A percentile compares a stretch with the other conserved stretches of the same genome.
Evolutionary conservation across 2,797 vertebrate genomes (phyloP).

Genomic region (Pelodytes ibericus): DNA sequence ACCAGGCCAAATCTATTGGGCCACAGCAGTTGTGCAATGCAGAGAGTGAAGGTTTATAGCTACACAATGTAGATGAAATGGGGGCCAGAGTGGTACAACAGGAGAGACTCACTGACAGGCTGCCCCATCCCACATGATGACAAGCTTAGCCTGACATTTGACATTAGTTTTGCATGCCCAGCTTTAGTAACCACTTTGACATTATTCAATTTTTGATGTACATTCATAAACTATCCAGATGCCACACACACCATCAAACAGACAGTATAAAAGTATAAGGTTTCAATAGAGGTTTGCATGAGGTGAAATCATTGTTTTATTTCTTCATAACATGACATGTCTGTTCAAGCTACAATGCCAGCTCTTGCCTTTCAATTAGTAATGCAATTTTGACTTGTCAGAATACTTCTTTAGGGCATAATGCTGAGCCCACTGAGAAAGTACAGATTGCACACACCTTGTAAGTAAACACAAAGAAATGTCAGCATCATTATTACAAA

Average conservation of each 20-base stretch:
- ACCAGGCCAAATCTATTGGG: too few relatives aligned
- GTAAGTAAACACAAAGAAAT: not conserved
- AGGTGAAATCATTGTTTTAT: constrained; percentile 1
- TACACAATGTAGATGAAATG: too few relatives aligned
- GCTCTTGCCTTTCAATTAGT: not conserved
- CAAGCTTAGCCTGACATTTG: too few relatives aligned
- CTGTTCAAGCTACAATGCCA: constrained; percentile 3
- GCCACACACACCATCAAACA: too few relatives aligned
- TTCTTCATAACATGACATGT: not conserved
- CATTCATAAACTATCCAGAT: not conserved
- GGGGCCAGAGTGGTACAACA: too few relatives aligned
- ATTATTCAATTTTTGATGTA: not conserved
- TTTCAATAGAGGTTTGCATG: not conserved
- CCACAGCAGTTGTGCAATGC: too few relatives aligned
- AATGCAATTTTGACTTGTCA: not conserved
- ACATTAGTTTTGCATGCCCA: too few relatives aligned
- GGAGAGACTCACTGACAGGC: too few relatives aligned
- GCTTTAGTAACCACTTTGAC: not conserved
- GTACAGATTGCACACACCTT: not conserved
- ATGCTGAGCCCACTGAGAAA: not conserved
- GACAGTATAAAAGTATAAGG: not conserved
- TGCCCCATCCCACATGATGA: too few relatives aligned
- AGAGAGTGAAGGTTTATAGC: too few relatives aligned
- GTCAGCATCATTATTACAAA: not conserved
- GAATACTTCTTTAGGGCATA: not conserved